phyloP scores from a whole-genome alignment of 2,797 vertebrate genomes.

The Erethizon dorsatum region DNA sequence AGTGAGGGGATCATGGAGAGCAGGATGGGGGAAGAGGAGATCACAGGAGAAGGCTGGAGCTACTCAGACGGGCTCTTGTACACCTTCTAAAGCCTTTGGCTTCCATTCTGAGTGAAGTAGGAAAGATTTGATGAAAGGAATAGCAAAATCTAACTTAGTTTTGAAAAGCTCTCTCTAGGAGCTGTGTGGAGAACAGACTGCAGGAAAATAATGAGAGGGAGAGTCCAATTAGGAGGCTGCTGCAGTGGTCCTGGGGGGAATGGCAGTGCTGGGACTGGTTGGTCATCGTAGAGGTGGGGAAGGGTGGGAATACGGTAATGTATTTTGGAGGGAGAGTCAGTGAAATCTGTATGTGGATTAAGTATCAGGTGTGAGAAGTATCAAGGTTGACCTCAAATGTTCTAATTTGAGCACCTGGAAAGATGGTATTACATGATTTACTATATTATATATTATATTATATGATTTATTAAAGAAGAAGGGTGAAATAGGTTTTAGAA shows the following conservation, averaged over 20 bases:
- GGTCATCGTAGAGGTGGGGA: not conserved
- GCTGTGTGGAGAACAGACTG: not conserved
- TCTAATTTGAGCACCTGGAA: not conserved
- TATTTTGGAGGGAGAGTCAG: not conserved
- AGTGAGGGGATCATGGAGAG: rapidly evolving
- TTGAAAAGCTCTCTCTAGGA: not conserved
- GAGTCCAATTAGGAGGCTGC: not conserved
- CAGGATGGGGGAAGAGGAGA: not conserved
- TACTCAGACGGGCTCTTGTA: not conserved
- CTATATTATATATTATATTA: not conserved
- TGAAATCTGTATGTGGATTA: not conserved
- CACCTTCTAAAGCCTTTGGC: not conserved
- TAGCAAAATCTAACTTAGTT: not conserved
- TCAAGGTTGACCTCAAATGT: not conserved
- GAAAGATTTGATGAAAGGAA: not conserved
- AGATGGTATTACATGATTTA: not conserved
- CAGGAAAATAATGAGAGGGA: not conserved
- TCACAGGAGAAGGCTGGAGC: not conserved
- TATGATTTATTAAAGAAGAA: not conserved
- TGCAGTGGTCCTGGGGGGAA: too few species aligned
- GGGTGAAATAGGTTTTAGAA: not conserved
- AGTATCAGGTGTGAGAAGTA: too few species aligned
- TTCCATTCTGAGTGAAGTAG: not conserved
- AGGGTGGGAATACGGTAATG: rapidly evolving
- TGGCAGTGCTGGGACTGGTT: too few species aligned